Percentiles rank a stretch among this genome's conserved stretches.
Conservation (phyloP, 2,113 vertebrate species). For the Promerops cafer region DNA sequence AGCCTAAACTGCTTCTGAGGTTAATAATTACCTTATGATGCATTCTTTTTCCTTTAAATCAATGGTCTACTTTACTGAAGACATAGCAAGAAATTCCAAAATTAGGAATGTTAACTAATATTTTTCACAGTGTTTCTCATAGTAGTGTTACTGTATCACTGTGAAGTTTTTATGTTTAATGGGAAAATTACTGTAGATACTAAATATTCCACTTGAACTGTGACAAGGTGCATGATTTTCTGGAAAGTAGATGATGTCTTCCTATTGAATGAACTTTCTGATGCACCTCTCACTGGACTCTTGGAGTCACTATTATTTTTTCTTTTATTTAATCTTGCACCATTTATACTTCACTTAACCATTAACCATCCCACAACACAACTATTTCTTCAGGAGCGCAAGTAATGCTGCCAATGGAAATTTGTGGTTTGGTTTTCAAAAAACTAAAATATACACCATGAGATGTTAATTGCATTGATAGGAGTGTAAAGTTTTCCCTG, state of each 20-base stretch:
- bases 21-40: background rate
- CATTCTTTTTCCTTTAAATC: background rate
- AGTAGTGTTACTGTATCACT: background rate
- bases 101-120: background rate
- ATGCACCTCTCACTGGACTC: background rate
- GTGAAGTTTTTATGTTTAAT: background rate
- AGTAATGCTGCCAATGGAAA: background rate
- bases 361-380: background rate
- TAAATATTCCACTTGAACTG: background rate
- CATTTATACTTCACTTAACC: background rate
- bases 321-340: background rate
- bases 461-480: background rate
- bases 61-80: background rate
- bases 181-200: background rate
- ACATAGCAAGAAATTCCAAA: background rate
- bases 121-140: background rate
- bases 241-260: background rate
- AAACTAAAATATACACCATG: background rate
- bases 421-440: background rate
- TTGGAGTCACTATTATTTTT: background rate
- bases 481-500: background rate
- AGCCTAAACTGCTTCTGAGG: background rate
- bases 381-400: background rate
- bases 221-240: background rate
- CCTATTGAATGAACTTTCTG: background rate